These are phyloP conservation scores for Tyrophagus putrescentiae DNA, from an alignment of 1,140 invertebrate species.

Conservation along the genomic window DNA sequence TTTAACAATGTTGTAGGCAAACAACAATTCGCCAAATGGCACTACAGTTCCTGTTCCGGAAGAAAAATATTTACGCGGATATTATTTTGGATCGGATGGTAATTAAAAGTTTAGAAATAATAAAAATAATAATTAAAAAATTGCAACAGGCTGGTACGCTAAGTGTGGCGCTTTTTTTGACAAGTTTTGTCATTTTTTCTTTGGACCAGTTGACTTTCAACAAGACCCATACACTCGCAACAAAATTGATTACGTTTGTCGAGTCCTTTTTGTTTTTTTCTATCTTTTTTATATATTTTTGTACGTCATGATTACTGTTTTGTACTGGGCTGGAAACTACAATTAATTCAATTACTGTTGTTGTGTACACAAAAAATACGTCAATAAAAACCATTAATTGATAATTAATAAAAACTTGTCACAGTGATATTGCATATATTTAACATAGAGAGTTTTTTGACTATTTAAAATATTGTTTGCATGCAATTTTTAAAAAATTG, in stretches of 20 bases:
- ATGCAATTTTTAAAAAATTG: too few relatives aligned
- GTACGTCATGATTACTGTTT: neutral
- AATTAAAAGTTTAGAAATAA: too few relatives aligned
- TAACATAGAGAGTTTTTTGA: too few relatives aligned
- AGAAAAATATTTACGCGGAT: neutral
- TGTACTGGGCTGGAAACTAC: slow-evolving; percentile 13
- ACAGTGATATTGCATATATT: too few relatives aligned
- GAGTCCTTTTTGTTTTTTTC: slow-evolving; percentile 12
- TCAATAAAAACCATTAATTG: too few relatives aligned
- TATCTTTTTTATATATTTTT: slow-evolving; percentile 2
- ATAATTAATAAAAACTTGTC: too few relatives aligned
- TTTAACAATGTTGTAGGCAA: too few relatives aligned
- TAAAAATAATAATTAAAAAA: too few relatives aligned
- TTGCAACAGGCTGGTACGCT: too few relatives aligned
- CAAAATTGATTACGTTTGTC: slow-evolving; percentile 18
- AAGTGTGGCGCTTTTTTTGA: slow-evolving; percentile 11
- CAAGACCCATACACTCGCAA: slow-evolving; percentile 20
- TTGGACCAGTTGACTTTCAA: slow-evolving; percentile 13
- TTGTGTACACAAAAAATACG: too few relatives aligned
- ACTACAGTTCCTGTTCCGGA: neutral
- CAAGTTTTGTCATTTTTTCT: slow-evolving; percentile 1
- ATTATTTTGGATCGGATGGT: slow-evolving; percentile 17
- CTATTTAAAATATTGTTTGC: too few relatives aligned
- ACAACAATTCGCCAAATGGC: neutral
- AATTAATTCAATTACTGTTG: too few relatives aligned